Evolutionary conservation across 2,888 invertebrate genomes (phyloP).

Genomic region (Branchinecta sandiegonensis): DNA sequence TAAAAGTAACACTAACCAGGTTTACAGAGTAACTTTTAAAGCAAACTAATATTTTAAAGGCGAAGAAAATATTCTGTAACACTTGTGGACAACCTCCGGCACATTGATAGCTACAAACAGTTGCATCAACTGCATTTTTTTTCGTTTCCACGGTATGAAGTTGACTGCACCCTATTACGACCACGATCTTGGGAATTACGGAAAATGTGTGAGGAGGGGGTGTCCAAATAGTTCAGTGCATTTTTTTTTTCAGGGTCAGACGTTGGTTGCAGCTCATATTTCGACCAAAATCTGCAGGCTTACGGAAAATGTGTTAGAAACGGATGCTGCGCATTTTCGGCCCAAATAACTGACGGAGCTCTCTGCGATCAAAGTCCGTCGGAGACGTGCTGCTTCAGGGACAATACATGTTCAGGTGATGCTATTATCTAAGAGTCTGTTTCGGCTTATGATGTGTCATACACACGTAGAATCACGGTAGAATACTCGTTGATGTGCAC

Average conservation of each 20-base stretch:
- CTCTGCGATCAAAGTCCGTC: not conserved
- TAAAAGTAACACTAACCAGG: too few species aligned
- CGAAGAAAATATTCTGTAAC: too few species aligned
- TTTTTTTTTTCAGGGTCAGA: not conserved
- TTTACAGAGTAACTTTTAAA: too few species aligned
- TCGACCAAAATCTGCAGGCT: not conserved
- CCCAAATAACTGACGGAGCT: not conserved
- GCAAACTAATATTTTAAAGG: too few species aligned
- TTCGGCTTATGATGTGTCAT: too few species aligned
- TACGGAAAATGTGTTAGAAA: not conserved
- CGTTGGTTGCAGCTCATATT: constrained; percentile 9
- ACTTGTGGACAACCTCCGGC: too few species aligned
- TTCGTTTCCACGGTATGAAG: too few species aligned
- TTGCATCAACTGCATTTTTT: too few species aligned
- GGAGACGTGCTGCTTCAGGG: not conserved
- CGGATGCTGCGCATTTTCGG: not conserved
- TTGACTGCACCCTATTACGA: not conserved
- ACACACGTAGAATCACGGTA: too few species aligned
- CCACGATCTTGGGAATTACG: not conserved
- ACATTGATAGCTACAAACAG: too few species aligned
- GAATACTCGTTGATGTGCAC: too few species aligned
- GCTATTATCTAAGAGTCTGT: not conserved
- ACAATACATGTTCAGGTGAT: constrained; percentile 3
- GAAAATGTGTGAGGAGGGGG: not conserved
- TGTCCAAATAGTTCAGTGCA: not conserved